Conservation (phyloP, 2,113 vertebrate species). For the Amblyornis subalaris region DNA sequence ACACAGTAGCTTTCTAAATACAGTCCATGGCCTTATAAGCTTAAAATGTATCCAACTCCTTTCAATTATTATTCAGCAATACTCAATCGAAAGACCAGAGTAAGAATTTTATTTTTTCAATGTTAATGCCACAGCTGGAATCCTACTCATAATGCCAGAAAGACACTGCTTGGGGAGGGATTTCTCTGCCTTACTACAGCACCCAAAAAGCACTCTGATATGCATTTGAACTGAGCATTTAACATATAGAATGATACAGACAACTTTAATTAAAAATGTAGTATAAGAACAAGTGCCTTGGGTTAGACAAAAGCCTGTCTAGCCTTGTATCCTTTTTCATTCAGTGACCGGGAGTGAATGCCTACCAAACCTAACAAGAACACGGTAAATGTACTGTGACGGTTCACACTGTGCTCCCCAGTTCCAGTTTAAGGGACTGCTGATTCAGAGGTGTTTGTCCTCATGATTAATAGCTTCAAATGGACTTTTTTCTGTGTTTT, state of each 20-base stretch:
- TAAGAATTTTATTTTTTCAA: neutral
- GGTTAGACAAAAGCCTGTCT: neutral
- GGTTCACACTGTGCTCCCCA: fast-evolving
- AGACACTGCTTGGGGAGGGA: neutral
- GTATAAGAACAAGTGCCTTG: neutral
- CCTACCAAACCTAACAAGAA: neutral
- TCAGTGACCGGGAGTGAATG: neutral
- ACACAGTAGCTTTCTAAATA: neutral
- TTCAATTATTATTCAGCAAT: neutral
- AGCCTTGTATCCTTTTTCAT: fast-evolving
- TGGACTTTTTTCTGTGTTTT: neutral
- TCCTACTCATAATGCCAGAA: neutral
- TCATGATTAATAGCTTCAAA: neutral
- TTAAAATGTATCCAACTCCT: neutral
- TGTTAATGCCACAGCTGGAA: neutral
- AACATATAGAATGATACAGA: neutral
- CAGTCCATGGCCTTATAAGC: neutral
- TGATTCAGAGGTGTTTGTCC: neutral
- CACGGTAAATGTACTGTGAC: neutral
- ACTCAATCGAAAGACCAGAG: neutral
- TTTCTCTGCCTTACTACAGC: neutral
- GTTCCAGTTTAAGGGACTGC: neutral
- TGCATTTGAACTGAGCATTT: neutral
- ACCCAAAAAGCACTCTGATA: neutral
- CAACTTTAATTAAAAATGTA: neutral